These are phyloP conservation scores for Drosophila arizonae DNA, from an alignment of 1,140 invertebrate species.

Conservation along the genomic window DNA sequence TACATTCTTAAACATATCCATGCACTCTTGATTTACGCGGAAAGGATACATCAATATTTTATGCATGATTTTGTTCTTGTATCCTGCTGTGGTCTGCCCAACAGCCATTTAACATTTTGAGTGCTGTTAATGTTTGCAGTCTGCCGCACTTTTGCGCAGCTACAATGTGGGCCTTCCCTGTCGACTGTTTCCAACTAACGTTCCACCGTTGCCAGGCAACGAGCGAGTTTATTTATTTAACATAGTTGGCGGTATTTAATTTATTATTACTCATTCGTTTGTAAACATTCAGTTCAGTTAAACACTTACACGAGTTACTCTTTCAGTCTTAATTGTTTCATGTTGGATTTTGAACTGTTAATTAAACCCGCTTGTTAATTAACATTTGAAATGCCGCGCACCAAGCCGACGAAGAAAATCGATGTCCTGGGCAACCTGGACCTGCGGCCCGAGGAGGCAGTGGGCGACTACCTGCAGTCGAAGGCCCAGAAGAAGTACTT, in stretches of 20 bases:
- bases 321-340: neutral
- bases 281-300: neutral
- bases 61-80: too few species aligned
- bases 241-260: too few species aligned
- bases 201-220: conserved; percentile 32
- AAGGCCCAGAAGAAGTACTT: conserved; percentile 73
- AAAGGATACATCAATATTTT: too few species aligned
- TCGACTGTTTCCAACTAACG: neutral
- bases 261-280: neutral
- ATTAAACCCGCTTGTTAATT: too few species aligned
- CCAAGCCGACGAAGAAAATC: conserved; percentile 72
- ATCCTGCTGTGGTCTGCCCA: too few species aligned
- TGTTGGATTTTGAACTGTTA: too few species aligned
- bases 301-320: neutral
- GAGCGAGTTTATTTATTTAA: neutral
- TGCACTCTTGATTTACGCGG: too few species aligned
- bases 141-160: too few species aligned
- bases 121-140: too few species aligned
- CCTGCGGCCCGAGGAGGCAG: conserved; percentile 72
- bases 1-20: too few species aligned
- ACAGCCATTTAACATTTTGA: too few species aligned
- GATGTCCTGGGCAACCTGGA: conserved; percentile 80
- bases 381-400: conserved; percentile 67
- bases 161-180: neutral
- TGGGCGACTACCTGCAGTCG: conserved; percentile 66